phyloP scores from a whole-genome alignment of 2,113 vertebrate genomes.

The Xyliphius kryptos region DNA sequence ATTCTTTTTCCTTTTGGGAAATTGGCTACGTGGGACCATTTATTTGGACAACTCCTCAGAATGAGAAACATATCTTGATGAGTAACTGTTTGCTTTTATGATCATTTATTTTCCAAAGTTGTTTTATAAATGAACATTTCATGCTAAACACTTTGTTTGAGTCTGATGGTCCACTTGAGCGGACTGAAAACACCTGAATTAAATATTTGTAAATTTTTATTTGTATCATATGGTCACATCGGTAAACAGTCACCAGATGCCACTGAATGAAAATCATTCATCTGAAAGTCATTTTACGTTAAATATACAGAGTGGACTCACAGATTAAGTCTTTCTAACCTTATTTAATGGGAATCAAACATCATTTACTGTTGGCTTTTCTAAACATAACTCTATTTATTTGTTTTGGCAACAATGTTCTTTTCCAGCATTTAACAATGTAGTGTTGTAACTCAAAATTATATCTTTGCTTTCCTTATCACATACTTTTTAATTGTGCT shows the following conservation, averaged over 20 bases:
- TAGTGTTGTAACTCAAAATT: not conserved
- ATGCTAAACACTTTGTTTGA: constrained; percentile 59
- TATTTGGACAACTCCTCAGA: constrained; percentile 45
- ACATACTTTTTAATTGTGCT: no score
- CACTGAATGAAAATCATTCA: not conserved
- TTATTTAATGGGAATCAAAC: no score
- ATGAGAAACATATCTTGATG: constrained; percentile 55
- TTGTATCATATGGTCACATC: not conserved
- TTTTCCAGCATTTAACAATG: no score
- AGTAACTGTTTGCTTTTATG: constrained; percentile 60
- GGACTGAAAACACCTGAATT: constrained; percentile 52
- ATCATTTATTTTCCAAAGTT: constrained; percentile 55
- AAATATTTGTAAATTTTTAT: constrained; percentile 18
- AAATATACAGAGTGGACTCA: not conserved
- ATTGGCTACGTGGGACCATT: constrained; percentile 12
- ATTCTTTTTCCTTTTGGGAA: no score
- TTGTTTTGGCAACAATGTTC: no score
- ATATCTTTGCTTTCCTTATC: no score
- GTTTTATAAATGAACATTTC: constrained; percentile 53
- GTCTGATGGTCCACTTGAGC: constrained; percentile 70
- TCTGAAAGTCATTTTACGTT: not conserved
- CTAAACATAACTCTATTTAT: no score
- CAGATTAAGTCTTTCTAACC: not conserved
- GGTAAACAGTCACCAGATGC: not conserved
- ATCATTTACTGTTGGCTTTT: no score